These are phyloP conservation scores for Heptranchias perlo DNA, from an alignment of 2,113 vertebrate species.

Conservation along the genomic window DNA sequence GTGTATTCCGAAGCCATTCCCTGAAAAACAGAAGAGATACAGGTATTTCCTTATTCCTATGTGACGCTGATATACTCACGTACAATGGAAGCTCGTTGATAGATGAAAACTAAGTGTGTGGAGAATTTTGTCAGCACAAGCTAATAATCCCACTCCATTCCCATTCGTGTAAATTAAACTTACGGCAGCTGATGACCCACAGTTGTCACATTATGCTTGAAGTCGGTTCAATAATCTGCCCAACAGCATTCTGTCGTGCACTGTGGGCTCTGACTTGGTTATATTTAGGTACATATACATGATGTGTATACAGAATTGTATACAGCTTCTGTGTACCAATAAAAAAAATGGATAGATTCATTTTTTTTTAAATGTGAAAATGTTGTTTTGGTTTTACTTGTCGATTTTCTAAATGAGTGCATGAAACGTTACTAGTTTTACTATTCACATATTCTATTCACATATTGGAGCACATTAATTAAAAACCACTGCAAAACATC, in stretches of 20 bases:
- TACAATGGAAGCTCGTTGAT: neutral
- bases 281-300: neutral
- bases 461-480: neutral
- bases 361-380: neutral
- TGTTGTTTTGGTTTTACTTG: neutral
- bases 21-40: neutral
- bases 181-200: too few species aligned
- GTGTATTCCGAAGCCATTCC: neutral
- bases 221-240: neutral
- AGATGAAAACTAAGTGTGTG: neutral
- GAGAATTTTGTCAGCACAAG: neutral
- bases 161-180: neutral
- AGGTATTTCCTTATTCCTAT: neutral
- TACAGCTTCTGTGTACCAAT: neutral
- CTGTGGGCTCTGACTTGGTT: neutral
- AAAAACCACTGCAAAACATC: neutral
- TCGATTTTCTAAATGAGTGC: neutral
- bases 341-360: neutral
- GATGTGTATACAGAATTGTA: neutral
- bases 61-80: neutral
- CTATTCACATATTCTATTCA: neutral
- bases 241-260: neutral
- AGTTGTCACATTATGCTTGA: neutral
- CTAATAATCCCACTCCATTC: neutral
- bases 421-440: neutral